Percentiles rank a stretch among this genome's conserved stretches.
These are phyloP conservation scores for Butorides virescens DNA, from an alignment of 2,113 vertebrate genomes.

Conservation along the genomic window DNA sequence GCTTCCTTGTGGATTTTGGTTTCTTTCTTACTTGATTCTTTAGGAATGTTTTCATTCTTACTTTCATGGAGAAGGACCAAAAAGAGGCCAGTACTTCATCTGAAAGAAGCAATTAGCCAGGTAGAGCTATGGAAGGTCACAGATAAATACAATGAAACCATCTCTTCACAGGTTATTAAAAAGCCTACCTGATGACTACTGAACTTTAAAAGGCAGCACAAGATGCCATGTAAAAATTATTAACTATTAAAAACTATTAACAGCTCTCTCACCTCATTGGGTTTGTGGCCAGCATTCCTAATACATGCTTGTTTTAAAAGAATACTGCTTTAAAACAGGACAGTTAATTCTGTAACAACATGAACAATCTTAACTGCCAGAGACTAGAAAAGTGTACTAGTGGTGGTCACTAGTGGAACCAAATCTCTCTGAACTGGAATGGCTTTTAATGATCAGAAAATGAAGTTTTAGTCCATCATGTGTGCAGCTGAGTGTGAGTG, in stretches of 20 bases:
- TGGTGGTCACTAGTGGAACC: not conserved
- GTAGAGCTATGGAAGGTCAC: not conserved
- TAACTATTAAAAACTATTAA: not conserved
- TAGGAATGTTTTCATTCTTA: not conserved
- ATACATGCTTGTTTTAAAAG: not conserved
- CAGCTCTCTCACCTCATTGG: not conserved
- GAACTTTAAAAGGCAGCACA: not conserved
- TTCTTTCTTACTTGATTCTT: not conserved
- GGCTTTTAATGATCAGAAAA: not conserved
- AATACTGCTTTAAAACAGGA: not conserved
- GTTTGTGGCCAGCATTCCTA: not conserved
- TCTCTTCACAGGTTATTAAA: not conserved
- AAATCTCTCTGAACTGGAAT: not conserved
- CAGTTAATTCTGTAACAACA: not conserved
- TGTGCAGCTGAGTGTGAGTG: not conserved
- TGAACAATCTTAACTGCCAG: not conserved
- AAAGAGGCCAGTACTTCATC: not conserved
- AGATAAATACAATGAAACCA: not conserved
- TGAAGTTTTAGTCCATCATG: not conserved
- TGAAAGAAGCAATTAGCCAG: not conserved
- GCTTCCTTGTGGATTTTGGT: not conserved
- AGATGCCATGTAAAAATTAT: not conserved
- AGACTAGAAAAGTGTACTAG: not conserved
- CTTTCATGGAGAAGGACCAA: not conserved
- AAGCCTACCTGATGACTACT: not conserved